Percentiles rank a stretch among this genome's conserved stretches.
phyloP scores from a whole-genome alignment of 2,113 vertebrate genomes.

The Pedetes capensis region DNA sequence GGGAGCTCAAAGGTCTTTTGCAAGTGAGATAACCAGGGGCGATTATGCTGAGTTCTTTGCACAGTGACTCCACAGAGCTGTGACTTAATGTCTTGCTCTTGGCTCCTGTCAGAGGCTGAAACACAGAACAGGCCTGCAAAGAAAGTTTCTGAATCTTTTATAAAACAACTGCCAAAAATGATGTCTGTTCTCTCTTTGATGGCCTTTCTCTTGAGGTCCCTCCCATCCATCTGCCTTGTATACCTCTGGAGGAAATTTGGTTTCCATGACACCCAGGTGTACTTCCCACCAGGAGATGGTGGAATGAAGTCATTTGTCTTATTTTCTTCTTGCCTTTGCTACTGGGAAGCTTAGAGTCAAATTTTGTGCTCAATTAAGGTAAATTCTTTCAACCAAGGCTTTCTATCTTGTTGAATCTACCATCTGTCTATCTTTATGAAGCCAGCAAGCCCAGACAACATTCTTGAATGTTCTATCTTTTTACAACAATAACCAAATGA shows the following conservation, averaged over 20 bases:
- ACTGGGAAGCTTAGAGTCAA: constrained; percentile 16
- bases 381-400: neutral
- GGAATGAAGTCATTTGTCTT: neutral
- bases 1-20: neutral
- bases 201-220: neutral
- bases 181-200: neutral
- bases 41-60: neutral
- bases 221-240: neutral
- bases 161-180: neutral
- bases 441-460: neutral
- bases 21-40: neutral
- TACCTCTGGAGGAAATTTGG: neutral
- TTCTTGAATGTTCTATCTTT: constrained; percentile 28
- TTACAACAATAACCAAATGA: neutral
- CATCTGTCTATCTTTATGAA: neutral
- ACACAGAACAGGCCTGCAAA: neutral
- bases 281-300: neutral
- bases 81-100: constrained; percentile 7
- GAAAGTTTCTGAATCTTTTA: neutral
- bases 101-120: neutral
- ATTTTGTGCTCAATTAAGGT: neutral
- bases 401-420: neutral
- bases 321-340: constrained; percentile 45
- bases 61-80: neutral
- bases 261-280: neutral